phyloP scores from a whole-genome alignment of 2,888 invertebrate genomes.

The Pristionchus fissidentatus region DNA sequence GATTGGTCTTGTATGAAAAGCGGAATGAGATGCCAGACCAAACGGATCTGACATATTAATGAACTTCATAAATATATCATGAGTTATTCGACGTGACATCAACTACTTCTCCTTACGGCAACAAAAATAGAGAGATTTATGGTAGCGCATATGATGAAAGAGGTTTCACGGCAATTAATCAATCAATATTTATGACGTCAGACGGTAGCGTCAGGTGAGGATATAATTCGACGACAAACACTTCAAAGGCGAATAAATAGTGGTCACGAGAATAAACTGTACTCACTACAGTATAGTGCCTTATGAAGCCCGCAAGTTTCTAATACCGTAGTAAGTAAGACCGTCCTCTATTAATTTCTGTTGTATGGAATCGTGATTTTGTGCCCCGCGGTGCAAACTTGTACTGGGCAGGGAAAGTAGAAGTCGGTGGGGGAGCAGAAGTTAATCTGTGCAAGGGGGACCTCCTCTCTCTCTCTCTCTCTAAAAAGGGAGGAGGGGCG shows the following conservation, averaged over 20 bases:
- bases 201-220: no score
- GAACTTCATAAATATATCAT: neutral
- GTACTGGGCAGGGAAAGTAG: no score
- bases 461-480: neutral
- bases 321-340: neutral
- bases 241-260: no score
- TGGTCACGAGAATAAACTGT: no score
- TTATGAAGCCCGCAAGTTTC: neutral
- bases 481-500: neutral
- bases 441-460: conserved; percentile 14
- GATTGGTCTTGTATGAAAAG: no score
- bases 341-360: neutral
- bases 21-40: no score
- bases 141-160: neutral
- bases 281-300: no score
- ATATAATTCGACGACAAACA: no score
- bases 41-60: neutral
- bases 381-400: neutral
- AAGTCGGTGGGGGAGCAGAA: no score
- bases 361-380: neutral
- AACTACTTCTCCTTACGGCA: neutral
- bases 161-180: no score
- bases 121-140: neutral
- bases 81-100: neutral
- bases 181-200: no score